phyloP scores from a whole-genome alignment of 2,113 vertebrate genomes.

The Hassar affinis region DNA sequence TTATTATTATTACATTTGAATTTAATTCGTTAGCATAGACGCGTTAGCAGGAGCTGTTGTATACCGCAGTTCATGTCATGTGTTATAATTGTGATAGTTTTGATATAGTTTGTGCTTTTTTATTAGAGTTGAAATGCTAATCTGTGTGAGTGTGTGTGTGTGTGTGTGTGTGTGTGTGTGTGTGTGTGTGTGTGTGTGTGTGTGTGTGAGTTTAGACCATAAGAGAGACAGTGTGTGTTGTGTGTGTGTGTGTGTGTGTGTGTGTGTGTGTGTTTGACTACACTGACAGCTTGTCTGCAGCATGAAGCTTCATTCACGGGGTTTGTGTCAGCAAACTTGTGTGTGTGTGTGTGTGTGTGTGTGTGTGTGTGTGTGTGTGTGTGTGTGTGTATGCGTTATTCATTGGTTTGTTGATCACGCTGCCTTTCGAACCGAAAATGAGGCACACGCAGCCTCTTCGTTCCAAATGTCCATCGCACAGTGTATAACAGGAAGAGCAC shows the following conservation, averaged over 20 bases:
- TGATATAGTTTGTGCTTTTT: background rate
- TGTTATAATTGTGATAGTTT: background rate
- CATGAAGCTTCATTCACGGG: slow-evolving; percentile 27
- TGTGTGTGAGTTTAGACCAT: no score
- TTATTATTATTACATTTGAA: no score
- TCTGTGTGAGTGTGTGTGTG: slow-evolving; percentile 8
- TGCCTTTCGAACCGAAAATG: slow-evolving; percentile 48
- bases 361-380: slow-evolving; percentile 19
- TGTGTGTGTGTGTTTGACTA: background rate
- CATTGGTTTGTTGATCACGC: slow-evolving; percentile 61
- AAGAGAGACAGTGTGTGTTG: slow-evolving; percentile 7
- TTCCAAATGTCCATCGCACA: slow-evolving; percentile 55
- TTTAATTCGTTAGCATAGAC: background rate
- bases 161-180: slow-evolving; percentile 25
- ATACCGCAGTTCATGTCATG: background rate
- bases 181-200: no score
- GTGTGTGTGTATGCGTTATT: slow-evolving; percentile 26
- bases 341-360: slow-evolving; percentile 22
- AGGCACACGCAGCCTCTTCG: slow-evolving; percentile 46
- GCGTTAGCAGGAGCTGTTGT: background rate
- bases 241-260: no score
- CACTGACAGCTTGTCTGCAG: slow-evolving; percentile 31
- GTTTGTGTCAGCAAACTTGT: slow-evolving; percentile 20
- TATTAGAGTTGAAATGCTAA: background rate
- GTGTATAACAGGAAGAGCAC: slow-evolving; percentile 63